phyloP scores from a whole-genome alignment of 2,888 invertebrate species.

The Drosophila affinis region DNA sequence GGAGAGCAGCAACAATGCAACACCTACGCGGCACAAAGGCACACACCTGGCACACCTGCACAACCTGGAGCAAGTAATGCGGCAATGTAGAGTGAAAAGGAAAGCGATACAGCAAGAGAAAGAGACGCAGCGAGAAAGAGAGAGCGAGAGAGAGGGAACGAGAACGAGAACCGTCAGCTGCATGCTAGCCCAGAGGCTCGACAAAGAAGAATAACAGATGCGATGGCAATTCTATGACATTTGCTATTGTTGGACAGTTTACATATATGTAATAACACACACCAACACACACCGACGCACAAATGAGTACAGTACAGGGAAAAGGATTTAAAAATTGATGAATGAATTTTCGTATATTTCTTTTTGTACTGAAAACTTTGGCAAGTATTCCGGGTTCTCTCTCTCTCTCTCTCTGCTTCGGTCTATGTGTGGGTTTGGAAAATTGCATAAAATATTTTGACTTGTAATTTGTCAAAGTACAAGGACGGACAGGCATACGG shows the following conservation, averaged over 20 bases:
- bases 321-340: conserved; percentile 66
- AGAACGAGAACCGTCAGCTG: conserved; percentile 64
- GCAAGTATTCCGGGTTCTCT: background rate
- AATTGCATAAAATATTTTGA: conserved; percentile 40
- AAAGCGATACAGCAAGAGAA: background rate
- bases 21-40: conserved; percentile 40
- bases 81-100: conserved; percentile 23
- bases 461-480: conserved; percentile 50
- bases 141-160: no score
- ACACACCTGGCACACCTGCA: background rate
- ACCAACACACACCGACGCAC: conserved; percentile 16
- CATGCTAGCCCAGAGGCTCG: conserved; percentile 53
- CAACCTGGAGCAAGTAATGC: conserved; percentile 26
- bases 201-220: conserved; percentile 23
- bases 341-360: conserved; percentile 60
- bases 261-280: conserved; percentile 44
- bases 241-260: conserved; percentile 56
- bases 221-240: conserved; percentile 35
- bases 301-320: conserved; percentile 16
- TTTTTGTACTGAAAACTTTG: conserved; percentile 21
- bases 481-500: background rate
- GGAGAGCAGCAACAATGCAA: conserved; percentile 43
- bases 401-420: background rate
- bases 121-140: background rate
- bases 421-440: conserved; percentile 5